phyloP scores from a whole-genome alignment of 1,140 invertebrate genomes.

The Pseudomyrmex flavicornis region DNA sequence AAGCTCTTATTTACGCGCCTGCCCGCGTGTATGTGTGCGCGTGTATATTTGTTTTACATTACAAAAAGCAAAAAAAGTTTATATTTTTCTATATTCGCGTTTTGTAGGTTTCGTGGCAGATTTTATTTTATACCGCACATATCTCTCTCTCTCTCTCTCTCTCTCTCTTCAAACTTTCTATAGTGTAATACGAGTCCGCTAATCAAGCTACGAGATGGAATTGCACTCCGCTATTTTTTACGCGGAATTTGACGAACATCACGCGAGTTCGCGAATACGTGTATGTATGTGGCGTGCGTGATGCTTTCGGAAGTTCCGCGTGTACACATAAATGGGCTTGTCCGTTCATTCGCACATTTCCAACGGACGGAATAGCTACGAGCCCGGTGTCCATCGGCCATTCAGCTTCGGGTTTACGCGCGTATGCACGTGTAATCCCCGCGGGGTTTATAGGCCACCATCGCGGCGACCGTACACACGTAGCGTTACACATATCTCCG shows the following conservation, averaged over 20 bases:
- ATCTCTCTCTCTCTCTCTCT: neutral
- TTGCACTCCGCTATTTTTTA: conserved; percentile 37
- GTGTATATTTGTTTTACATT: neutral
- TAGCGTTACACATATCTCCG: conserved; percentile 72
- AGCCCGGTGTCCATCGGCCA: conserved; percentile 53
- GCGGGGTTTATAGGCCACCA: conserved; percentile 80
- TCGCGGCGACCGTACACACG: conserved; percentile 56
- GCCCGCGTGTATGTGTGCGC: too few relatives aligned
- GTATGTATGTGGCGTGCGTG: neutral
- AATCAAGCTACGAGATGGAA: conserved; percentile 36
- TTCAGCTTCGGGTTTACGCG: conserved; percentile 74
- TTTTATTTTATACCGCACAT: neutral
- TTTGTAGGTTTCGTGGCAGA: neutral
- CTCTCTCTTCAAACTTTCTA: neutral
- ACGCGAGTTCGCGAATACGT: conserved; percentile 8
- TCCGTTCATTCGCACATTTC: conserved; percentile 64
- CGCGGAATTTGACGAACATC: conserved; percentile 46
- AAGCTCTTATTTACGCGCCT: neutral
- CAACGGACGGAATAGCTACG: conserved; percentile 60
- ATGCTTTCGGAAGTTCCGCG: conserved; percentile 45
- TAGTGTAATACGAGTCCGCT: conserved; percentile 22
- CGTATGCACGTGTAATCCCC: conserved; percentile 79
- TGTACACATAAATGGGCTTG: conserved; percentile 52
- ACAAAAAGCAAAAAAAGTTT: neutral
- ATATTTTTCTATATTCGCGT: neutral